Percentiles rank a stretch among this genome's conserved stretches.
Evolutionary conservation across 1,140 invertebrate genomes (phyloP).

Genomic region (Aleiodes sp.): DNA sequence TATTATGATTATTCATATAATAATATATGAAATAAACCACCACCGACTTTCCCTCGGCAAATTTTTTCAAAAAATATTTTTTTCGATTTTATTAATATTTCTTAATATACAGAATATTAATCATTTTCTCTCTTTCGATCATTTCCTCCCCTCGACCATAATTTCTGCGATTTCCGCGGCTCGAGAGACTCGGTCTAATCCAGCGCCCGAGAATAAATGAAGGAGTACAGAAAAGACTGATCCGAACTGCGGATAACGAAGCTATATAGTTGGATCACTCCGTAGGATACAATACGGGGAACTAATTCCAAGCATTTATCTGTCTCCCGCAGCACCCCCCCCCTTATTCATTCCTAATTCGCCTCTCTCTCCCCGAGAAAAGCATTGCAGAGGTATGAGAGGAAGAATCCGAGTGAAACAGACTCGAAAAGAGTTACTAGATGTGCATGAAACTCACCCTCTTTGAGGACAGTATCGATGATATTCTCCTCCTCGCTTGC

Average conservation of each 20-base stretch:
- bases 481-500: conserved; percentile 10
- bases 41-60: no score
- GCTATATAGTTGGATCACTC: conserved; percentile 28
- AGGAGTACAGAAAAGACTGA: neutral
- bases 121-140: no score
- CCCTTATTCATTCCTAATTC: neutral
- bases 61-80: no score
- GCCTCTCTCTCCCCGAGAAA: conserved; percentile 9
- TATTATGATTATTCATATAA: no score
- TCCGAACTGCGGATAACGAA: neutral
- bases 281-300: conserved; percentile 42
- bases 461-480: neutral
- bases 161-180: no score
- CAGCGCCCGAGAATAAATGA: neutral
- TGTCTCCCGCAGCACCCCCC: conserved; percentile 37
- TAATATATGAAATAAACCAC: no score
- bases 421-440: neutral
- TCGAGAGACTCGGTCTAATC: no score
- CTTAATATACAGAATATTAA: no score
- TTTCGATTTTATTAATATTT: no score
- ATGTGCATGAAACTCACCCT: neutral
- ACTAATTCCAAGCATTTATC: conserved; percentile 55
- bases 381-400: conserved; percentile 6
- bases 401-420: neutral
- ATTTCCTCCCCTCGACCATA: no score